Conservation (phyloP, 2,113 vertebrate genomes). For the Bombycilla garrulus region DNA sequence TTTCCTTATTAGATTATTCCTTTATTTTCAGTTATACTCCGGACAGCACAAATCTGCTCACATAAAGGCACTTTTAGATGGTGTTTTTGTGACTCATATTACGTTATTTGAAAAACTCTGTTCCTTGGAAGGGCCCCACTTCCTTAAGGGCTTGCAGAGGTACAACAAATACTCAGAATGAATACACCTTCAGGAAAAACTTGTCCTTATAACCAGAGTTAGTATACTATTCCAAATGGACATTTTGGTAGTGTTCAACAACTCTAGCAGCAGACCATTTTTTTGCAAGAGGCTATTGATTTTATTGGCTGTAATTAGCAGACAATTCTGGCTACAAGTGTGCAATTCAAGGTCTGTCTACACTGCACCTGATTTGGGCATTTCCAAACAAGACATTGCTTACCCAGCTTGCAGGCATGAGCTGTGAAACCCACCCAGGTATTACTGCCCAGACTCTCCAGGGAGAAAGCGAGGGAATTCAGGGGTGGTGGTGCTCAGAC, state of each 20-base stretch:
- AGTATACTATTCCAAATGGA: not conserved
- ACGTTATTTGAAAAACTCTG: not conserved
- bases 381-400: not conserved
- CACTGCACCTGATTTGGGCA: not conserved
- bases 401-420: not conserved
- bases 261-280: not conserved
- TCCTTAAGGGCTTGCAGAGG: not conserved
- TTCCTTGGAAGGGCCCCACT: not conserved
- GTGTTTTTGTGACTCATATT: not conserved
- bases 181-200: not conserved
- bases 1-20: not conserved
- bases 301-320: not conserved
- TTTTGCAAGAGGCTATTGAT: not conserved
- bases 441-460: not conserved
- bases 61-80: not conserved
- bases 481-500: not conserved
- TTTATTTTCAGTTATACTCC: not conserved
- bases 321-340: not conserved
- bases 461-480: not conserved
- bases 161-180: not conserved
- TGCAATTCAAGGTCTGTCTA: not conserved
- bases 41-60: not conserved
- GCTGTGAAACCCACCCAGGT: not conserved
- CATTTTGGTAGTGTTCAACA: not conserved
- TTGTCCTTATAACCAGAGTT: not conserved